These are phyloP conservation scores for Halcyon smyrnensis DNA, from an alignment of 2,797 vertebrate genomes.

Conservation along the genomic window DNA sequence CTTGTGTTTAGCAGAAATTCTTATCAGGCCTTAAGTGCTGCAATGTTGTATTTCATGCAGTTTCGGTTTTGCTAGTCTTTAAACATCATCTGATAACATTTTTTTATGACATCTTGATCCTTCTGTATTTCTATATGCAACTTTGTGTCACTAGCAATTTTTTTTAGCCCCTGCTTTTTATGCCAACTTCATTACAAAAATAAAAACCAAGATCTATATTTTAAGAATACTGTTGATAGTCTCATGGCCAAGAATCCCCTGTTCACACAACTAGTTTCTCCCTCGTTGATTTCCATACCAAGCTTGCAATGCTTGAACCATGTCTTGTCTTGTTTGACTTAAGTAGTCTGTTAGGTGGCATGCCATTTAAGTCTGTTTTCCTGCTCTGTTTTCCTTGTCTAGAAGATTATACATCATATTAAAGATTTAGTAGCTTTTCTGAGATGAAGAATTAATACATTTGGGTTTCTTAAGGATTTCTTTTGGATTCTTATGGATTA, in stretches of 20 bases:
- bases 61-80: background rate
- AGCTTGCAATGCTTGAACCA: background rate
- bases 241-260: background rate
- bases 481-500: background rate
- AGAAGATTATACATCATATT: background rate
- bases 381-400: background rate
- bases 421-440: background rate
- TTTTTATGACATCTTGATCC: background rate
- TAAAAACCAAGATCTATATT: background rate
- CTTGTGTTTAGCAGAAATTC: background rate
- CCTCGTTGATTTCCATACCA: background rate
- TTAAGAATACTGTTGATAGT: background rate
- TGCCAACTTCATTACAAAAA: background rate
- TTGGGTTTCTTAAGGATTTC: background rate
- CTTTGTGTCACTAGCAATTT: background rate
- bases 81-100: background rate
- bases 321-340: background rate
- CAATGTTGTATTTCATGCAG: background rate
- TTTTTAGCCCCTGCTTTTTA: background rate
- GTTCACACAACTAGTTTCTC: background rate
- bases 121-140: background rate
- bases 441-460: background rate
- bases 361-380: background rate
- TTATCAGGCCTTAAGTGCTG: background rate
- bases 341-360: background rate